Percentiles rank a stretch among this genome's conserved stretches.
Evolutionary conservation across 1,140 invertebrate species (phyloP).

Genomic region (Cydia pomonella): DNA sequence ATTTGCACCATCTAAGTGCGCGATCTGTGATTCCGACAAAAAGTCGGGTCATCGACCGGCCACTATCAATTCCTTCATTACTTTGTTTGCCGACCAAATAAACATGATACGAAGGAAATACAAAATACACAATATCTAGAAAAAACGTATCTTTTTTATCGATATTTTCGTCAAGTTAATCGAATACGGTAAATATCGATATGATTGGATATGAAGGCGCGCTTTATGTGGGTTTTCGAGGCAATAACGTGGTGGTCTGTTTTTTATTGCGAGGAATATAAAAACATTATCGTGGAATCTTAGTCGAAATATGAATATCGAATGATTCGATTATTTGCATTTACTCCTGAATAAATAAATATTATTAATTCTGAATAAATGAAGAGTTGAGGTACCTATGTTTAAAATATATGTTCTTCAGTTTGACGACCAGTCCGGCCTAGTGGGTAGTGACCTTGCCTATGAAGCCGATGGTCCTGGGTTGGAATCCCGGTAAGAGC

Average conservation of each 20-base stretch:
- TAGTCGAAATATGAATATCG: not conserved
- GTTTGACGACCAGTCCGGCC: no score
- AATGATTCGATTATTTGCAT: not conserved
- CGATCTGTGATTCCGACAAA: slow-evolving; percentile 36
- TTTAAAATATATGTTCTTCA: no score
- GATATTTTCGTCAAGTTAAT: slow-evolving; percentile 65
- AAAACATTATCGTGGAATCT: not conserved
- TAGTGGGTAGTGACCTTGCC: no score
- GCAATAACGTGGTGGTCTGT: not conserved
- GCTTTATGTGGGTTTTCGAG: slow-evolving; percentile 48
- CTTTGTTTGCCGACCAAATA: slow-evolving; percentile 64
- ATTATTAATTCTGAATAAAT: no score
- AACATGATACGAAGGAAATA: slow-evolving; percentile 68
- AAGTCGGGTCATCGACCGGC: slow-evolving; percentile 58
- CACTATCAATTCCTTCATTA: slow-evolving; percentile 76
- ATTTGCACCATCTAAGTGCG: not conserved
- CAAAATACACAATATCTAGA: slow-evolving; percentile 54
- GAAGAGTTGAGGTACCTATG: no score
- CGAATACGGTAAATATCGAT: slow-evolving; percentile 59
- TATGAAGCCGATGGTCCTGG: no score
- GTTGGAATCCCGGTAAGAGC: no score
- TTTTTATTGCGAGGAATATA: slow-evolving; percentile 13
- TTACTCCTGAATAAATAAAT: no score
- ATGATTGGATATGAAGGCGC: slow-evolving; percentile 63
- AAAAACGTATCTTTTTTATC: slow-evolving; percentile 70